phyloP scores from a whole-genome alignment of 2,888 invertebrate species.

The Aphrophora alni region DNA sequence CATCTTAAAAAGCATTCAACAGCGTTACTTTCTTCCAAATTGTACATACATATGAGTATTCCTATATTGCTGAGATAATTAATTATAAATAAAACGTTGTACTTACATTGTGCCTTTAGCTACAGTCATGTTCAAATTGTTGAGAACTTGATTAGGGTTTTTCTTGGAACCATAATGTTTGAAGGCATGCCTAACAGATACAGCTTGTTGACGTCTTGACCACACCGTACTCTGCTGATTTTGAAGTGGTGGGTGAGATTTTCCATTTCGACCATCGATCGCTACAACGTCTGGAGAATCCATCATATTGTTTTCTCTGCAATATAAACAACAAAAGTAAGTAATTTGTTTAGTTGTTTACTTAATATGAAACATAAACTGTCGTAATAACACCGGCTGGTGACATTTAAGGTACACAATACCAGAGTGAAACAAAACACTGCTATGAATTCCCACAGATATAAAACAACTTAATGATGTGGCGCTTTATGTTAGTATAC shows the following conservation, averaged over 20 bases:
- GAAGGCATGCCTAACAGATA: slow-evolving; percentile 85
- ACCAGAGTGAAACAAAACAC: too few species aligned
- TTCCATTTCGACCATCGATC: slow-evolving; percentile 47
- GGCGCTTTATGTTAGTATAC: too few species aligned
- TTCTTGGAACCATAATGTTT: slow-evolving; percentile 90
- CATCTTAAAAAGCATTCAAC: too few species aligned
- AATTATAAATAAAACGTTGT: not conserved
- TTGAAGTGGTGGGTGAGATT: slow-evolving; percentile 46
- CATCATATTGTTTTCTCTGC: slow-evolving; percentile 46
- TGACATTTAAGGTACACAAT: too few species aligned
- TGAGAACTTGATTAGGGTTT: slow-evolving; percentile 84
- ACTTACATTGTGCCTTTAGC: slow-evolving; percentile 95
- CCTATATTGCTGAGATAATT: too few species aligned
- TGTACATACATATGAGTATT: too few species aligned
- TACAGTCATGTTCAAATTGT: slow-evolving; percentile 91
- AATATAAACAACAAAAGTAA: slow-evolving; percentile 7
- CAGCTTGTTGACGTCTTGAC: slow-evolving; percentile 82
- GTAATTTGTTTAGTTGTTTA: too few species aligned
- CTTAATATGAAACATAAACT: too few species aligned
- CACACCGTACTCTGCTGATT: slow-evolving; percentile 62
- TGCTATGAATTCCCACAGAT: too few species aligned
- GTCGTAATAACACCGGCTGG: too few species aligned
- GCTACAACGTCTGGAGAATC: slow-evolving; percentile 44
- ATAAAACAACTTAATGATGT: too few species aligned
- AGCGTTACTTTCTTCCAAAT: too few species aligned